Evolutionary conservation across 1,140 invertebrate genomes (phyloP), one percentile per base, ranked within the genome.

Genomic region (Brachionus asplanchnoidis): DNA sequence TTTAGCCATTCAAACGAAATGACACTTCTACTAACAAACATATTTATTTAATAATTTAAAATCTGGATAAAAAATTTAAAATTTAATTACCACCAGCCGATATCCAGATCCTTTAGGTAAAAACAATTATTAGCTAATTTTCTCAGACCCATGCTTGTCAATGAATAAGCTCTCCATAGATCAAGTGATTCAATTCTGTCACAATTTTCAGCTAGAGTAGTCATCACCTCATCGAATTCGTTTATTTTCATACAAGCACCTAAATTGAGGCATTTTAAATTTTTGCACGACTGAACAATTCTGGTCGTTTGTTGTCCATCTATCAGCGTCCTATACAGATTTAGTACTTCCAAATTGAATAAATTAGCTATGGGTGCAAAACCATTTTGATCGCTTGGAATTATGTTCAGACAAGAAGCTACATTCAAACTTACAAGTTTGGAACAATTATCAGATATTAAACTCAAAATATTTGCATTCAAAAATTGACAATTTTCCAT

Each of bases 1-100:
- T 23, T 50, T 1, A 77, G 9, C 40, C 40, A 77, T 50, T 77
- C 73, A 50, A 50, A 77, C 12, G 20, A 26, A 5, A 46, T 77
- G 9, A 77, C 23, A 28, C 32, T 50, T 77, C 32, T 77, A 26
- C 73, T 36, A 36, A 6, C 32, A 36, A 78, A 78, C 40, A 12
- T 7, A 46, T 28, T 12, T 42, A 3, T 78, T 78, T 46, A 14
- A 28, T 78, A 36, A 36, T 36, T 36, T 78, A 26, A 50, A 14
- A 9, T 20, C 14, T 26, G 12, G 23, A 56, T 26, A 20, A 44
- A 53, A 36, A 17, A 65, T 0, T 53, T n/a, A 0, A 23, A 26
- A 86, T 73, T 6, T 60, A 92, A 93, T 91, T 89, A 95, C 94
- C 94, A 95, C 95, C 95, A 96, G 78, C 95, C 94, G 83, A 97